Conservation (phyloP, 2,888 invertebrate species). For the Aphelenchoides bicaudatus region DNA sequence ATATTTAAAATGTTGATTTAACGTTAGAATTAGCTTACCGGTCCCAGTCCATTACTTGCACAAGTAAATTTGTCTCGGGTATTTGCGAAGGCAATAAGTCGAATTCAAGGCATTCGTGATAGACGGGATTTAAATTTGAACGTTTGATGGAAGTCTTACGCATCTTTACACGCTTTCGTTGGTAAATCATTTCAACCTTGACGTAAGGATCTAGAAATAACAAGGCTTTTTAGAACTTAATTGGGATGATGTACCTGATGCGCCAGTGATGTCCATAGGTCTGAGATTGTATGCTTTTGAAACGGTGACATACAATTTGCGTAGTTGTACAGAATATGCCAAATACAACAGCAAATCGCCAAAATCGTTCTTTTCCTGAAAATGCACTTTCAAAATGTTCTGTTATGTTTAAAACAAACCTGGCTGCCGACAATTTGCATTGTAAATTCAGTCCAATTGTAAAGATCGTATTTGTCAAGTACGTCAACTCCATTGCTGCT, state of each 20-base stretch:
- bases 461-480: conserved; percentile 74
- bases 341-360: conserved; percentile 87
- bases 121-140: conserved; percentile 80
- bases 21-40: conserved; percentile 66
- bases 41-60: conserved; percentile 85
- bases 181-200: conserved; percentile 81
- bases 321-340: conserved; percentile 84
- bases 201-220: conserved; percentile 82
- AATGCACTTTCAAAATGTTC: conserved; percentile 2
- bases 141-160: conserved; percentile 86
- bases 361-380: conserved; percentile 77
- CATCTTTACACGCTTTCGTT: conserved; percentile 84
- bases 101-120: conserved; percentile 88
- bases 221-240: conserved; percentile 6
- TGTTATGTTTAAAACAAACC: conserved; percentile 63
- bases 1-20: conserved; percentile 13
- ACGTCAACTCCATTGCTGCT: too few relatives aligned
- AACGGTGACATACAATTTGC: conserved; percentile 81
- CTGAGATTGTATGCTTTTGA: conserved; percentile 85
- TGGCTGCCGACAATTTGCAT: conserved; percentile 79
- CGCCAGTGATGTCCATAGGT: conserved; percentile 88
- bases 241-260: conserved; percentile 70
- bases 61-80: conserved; percentile 75
- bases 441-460: conserved; percentile 77
- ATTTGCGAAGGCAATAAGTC: conserved; percentile 80